These are phyloP conservation scores for Pediacus dermestoides DNA, from an alignment of 2,888 invertebrate genomes.

Conservation along the genomic window DNA sequence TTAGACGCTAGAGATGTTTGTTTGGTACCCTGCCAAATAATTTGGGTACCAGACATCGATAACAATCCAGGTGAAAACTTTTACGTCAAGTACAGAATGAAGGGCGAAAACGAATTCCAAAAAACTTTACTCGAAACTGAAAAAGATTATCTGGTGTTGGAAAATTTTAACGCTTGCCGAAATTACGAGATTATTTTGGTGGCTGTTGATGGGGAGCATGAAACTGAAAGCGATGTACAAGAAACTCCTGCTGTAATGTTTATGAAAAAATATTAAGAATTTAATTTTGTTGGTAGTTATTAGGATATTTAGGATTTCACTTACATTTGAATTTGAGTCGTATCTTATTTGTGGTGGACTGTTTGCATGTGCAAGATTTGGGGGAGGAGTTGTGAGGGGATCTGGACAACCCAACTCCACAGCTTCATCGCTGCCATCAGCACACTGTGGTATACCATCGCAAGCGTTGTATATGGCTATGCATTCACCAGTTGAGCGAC, in stretches of 20 bases:
- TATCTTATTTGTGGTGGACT: slow-evolving; percentile 2
- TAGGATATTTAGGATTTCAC: slow-evolving; percentile 1
- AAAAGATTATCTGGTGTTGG: slow-evolving; percentile 36
- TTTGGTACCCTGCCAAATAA: slow-evolving; percentile 35
- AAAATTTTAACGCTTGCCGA: slow-evolving; percentile 38
- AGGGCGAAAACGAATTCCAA: slow-evolving; percentile 32
- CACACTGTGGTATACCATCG: slow-evolving; percentile 88
- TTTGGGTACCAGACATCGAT: slow-evolving; percentile 39
- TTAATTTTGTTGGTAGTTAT: slow-evolving; percentile 1
- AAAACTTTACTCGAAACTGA: slow-evolving; percentile 32
- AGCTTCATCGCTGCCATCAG: slow-evolving; percentile 89
- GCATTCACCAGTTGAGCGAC: slow-evolving; percentile 81
- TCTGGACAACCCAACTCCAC: slow-evolving; percentile 71
- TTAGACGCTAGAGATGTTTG: slow-evolving; percentile 24
- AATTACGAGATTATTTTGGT: slow-evolving; percentile 38
- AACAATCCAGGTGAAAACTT: slow-evolving; percentile 40
- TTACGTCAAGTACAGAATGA: slow-evolving; percentile 37
- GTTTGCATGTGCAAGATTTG: slow-evolving; percentile 17
- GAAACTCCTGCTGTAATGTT: slow-evolving; percentile 34
- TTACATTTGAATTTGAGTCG: too few relatives aligned
- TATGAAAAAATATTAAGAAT: slow-evolving; percentile 17
- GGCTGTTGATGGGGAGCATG: slow-evolving; percentile 37
- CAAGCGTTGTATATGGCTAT: slow-evolving; percentile 94
- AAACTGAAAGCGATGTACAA: slow-evolving; percentile 36
- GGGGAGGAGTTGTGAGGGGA: slow-evolving; percentile 48